Percentiles rank a stretch among this genome's conserved stretches.
Evolutionary conservation across 1,140 invertebrate genomes (phyloP).

Genomic region (Oryzaephilus surinamensis): DNA sequence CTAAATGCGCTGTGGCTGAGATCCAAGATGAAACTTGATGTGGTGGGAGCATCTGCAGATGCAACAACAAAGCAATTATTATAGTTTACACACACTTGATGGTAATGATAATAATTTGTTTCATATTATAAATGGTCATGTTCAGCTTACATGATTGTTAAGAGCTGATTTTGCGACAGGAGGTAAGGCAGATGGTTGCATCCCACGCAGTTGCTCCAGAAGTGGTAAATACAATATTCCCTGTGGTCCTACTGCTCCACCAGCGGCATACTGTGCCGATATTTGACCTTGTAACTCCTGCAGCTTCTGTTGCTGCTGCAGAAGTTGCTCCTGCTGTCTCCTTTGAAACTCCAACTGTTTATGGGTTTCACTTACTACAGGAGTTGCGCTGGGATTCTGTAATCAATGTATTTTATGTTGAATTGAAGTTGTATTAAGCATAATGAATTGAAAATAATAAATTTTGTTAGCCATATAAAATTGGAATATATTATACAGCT

Average conservation of each 20-base stretch:
- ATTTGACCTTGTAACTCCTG: conserved; percentile 42
- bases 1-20: conserved; percentile 28
- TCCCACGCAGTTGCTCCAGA: conserved; percentile 41
- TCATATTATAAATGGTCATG: not conserved
- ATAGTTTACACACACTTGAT: no score
- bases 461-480: no score
- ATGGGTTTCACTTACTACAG: conserved; percentile 33
- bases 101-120: not conserved
- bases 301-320: conserved; percentile 42
- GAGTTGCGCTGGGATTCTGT: conserved; percentile 28
- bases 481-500: no score
- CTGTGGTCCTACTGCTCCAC: conserved; percentile 26
- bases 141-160: conserved; percentile 29
- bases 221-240: conserved; percentile 46
- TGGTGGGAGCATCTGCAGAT: conserved; percentile 33
- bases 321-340: conserved; percentile 39
- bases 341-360: conserved; percentile 37
- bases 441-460: no score
- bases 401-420: no score
- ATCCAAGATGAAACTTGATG: conserved; percentile 33
- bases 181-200: conserved; percentile 23
- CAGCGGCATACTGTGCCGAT: conserved; percentile 30
- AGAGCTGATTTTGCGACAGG: conserved; percentile 24
- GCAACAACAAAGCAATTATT: no score
- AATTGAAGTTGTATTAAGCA: no score